Evolutionary conservation across 2,113 vertebrate species (phyloP).

Genomic region (Dromiciops gliroides): DNA sequence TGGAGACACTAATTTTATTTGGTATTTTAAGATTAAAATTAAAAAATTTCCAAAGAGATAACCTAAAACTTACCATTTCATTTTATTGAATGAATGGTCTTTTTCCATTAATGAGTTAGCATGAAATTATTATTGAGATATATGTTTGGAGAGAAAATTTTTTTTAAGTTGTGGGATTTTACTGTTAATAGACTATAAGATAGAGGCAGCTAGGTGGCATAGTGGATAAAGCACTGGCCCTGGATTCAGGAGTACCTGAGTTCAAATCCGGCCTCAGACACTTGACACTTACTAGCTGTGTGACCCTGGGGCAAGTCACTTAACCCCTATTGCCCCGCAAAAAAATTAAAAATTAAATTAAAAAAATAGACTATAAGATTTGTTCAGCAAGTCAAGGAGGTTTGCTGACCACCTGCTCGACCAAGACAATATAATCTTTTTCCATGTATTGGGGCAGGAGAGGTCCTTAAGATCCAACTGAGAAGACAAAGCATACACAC

Average conservation of each 20-base stretch:
- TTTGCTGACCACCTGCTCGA: not conserved
- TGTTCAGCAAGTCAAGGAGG: not conserved
- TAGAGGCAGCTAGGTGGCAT: too few species aligned
- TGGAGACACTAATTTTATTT: not conserved
- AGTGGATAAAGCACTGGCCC: too few species aligned
- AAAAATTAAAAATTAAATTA: too few species aligned
- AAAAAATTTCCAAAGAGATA: not conserved
- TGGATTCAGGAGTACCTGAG: too few species aligned
- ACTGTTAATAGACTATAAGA: not conserved
- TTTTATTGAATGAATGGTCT: too few species aligned
- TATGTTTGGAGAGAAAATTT: not conserved
- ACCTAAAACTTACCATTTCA: not conserved
- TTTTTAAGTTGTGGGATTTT: constrained; percentile 10
- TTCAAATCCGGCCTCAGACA: too few species aligned
- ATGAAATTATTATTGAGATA: not conserved
- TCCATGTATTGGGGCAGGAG: not conserved
- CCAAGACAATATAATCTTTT: not conserved
- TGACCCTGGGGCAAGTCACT: too few species aligned
- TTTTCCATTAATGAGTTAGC: not conserved
- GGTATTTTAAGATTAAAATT: not conserved
- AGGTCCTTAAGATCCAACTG: not conserved
- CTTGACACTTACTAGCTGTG: too few species aligned
- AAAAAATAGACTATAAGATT: constrained; percentile 1
- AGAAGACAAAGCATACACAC: not conserved
- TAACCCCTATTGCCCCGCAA: too few species aligned